Conservation (phyloP, 2,888 invertebrate species). For the Tenthredo mesomela region DNA sequence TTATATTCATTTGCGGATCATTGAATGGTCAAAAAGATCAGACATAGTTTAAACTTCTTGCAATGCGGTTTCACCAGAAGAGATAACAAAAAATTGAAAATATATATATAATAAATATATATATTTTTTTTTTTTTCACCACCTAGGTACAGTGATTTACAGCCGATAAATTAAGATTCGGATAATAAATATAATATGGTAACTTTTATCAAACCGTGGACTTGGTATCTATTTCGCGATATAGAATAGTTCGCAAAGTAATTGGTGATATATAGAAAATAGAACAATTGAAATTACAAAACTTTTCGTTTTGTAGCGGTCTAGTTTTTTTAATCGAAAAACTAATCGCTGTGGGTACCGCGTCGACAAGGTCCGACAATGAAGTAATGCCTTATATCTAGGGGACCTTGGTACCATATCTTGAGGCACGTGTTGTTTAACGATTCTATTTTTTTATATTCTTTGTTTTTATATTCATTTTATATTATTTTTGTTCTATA, state of each 20-base stretch:
- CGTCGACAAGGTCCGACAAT: conserved; percentile 12
- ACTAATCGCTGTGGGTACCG: not conserved
- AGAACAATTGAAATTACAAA: not conserved
- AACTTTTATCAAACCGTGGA: not conserved
- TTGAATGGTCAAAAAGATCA: not conserved
- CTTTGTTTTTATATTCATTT: not conserved
- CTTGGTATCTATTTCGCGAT: not conserved
- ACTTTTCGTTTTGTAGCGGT: not conserved
- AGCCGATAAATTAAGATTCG: conserved; percentile 3
- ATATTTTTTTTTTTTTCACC: not conserved
- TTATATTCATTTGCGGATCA: not conserved
- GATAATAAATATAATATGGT: not conserved
- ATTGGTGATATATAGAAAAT: not conserved
- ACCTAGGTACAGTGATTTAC: not conserved
- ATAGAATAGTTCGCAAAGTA: not conserved
- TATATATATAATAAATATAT: no score
- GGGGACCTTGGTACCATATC: conserved; percentile 47
- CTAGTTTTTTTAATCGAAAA: not conserved
- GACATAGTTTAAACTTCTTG: not conserved
- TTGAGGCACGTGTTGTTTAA: conserved; percentile 49
- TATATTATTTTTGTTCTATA: not conserved
- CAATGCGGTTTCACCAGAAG: not conserved
- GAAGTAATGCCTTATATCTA: conserved; percentile 20
- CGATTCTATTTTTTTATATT: conserved; percentile 32
- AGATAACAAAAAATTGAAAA: not conserved